A percentile compares a stretch with the other conserved stretches of the same genome.
Evolutionary conservation across 2,797 vertebrate genomes (phyloP).

Genomic region (Zalophus californianus): DNA sequence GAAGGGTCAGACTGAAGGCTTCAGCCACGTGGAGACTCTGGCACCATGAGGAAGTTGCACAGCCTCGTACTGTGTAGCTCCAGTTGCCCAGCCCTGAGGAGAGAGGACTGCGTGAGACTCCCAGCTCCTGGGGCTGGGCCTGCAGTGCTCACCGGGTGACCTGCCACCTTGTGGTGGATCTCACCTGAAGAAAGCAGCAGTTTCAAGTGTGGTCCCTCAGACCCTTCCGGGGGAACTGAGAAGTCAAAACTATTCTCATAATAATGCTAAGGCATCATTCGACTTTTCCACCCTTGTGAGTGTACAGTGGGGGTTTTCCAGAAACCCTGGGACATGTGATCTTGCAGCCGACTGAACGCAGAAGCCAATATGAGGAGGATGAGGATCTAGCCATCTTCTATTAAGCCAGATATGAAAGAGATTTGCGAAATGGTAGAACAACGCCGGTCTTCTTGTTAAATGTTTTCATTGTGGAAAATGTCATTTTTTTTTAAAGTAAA

Average conservation of each 20-base stretch:
- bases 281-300: not conserved
- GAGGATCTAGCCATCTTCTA: conserved; percentile 15
- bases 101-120: not conserved
- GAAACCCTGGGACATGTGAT: not conserved
- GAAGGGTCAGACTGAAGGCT: conserved; percentile 10
- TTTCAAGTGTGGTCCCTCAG: not conserved
- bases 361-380: not conserved
- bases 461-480: not conserved
- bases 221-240: not conserved
- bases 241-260: not conserved
- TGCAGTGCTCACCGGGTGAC: not conserved
- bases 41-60: conserved; percentile 69
- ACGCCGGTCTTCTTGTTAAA: not conserved
- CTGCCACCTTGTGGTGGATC: not conserved
- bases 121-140: not conserved
- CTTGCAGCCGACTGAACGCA: not conserved
- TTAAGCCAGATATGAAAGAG: conserved; percentile 17
- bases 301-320: not conserved
- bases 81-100: conserved; percentile 11
- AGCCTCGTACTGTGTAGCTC: conserved; percentile 64
- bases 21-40: conserved; percentile 56
- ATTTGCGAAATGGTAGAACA: not conserved
- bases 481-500: not conserved
- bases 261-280: not conserved
- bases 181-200: not conserved